Evolutionary conservation across 1,140 invertebrate species (phyloP).

Genomic region (Bombus confusus): DNA sequence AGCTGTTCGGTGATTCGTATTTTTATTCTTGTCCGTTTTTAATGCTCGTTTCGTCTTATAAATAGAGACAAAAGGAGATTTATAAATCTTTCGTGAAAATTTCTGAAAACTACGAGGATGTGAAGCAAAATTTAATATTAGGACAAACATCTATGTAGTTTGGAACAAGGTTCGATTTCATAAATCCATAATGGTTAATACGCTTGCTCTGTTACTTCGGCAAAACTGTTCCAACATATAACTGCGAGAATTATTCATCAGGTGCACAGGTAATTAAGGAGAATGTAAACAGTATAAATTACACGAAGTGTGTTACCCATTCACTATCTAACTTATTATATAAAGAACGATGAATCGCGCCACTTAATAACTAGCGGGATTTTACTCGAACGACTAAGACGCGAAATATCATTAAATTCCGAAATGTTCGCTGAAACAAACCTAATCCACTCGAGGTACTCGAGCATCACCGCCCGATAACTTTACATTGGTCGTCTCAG

Average conservation of each 20-base stretch:
- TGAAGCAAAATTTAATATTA: no score
- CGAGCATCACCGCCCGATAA: not conserved
- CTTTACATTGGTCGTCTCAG: not conserved
- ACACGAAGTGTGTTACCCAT: not conserved
- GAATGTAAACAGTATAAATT: constrained; percentile 6
- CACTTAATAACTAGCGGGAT: not conserved
- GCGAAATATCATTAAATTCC: not conserved
- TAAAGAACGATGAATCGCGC: not conserved
- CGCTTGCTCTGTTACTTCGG: not conserved
- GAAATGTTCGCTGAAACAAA: no score
- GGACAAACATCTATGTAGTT: no score
- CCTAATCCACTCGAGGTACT: not conserved
- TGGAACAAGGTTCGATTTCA: not conserved
- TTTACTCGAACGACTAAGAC: not conserved
- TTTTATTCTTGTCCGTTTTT: no score
- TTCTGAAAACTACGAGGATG: no score
- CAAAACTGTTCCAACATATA: not conserved
- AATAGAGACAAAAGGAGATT: no score
- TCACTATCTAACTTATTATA: not conserved
- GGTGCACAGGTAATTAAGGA: not conserved
- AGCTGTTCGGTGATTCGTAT: no score
- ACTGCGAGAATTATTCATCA: not conserved
- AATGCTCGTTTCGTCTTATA: no score
- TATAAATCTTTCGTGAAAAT: no score
- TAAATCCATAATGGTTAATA: not conserved